phyloP scores from a whole-genome alignment of 2,113 vertebrate species.

The Sapayoa aenigma region DNA sequence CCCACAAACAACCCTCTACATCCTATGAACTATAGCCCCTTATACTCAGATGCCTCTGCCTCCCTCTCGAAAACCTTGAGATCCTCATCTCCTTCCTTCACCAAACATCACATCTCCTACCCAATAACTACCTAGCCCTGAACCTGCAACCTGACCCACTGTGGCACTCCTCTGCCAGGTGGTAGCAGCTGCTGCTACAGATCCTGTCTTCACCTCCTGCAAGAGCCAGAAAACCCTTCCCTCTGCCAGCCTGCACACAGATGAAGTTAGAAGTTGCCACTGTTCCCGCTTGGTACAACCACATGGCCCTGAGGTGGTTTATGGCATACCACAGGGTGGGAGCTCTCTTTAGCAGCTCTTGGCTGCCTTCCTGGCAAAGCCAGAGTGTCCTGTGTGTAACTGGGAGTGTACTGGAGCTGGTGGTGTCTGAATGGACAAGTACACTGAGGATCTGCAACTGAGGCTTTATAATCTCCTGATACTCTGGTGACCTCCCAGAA shows the following conservation, averaged over 20 bases:
- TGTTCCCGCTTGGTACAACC: rapidly evolving
- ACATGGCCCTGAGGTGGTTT: background rate
- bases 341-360: background rate
- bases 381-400: background rate
- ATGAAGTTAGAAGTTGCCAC: background rate
- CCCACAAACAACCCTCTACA: background rate
- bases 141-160: background rate
- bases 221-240: background rate
- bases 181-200: background rate
- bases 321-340: background rate
- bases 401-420: background rate
- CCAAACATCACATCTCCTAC: background rate
- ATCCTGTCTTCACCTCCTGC: background rate
- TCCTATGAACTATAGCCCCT: background rate
- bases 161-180: background rate
- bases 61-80: background rate
- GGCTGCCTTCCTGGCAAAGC: background rate
- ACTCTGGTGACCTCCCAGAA: background rate
- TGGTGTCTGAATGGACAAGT: background rate
- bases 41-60: background rate
- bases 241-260: background rate
- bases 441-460: background rate
- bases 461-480: background rate
- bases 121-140: background rate
- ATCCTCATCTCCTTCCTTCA: background rate